Conservation (phyloP, 37 sponge, comb jelly and placozoan species). For the Oopsacas minuta region DNA sequence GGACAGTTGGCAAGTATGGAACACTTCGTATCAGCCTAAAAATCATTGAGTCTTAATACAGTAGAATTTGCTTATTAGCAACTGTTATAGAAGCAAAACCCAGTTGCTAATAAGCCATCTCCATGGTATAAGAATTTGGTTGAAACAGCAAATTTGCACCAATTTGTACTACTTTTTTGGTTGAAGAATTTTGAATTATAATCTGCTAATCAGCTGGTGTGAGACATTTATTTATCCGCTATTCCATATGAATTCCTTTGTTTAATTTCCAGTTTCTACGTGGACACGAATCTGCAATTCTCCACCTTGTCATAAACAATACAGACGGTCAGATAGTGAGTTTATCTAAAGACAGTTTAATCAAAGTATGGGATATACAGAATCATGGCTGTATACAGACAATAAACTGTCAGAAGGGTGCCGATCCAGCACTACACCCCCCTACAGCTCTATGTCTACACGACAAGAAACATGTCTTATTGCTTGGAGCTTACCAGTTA, state of each 20-base stretch:
- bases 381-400: conserved; percentile 81
- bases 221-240: too few species aligned
- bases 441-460: conserved; percentile 58
- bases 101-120: too few species aligned
- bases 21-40: too few species aligned
- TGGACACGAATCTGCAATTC: conserved; percentile 63
- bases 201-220: too few species aligned
- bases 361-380: conserved; percentile 60
- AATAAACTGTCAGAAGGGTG: conserved; percentile 29
- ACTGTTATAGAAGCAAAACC: too few species aligned
- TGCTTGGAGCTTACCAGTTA: conserved; percentile 57
- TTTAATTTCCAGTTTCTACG: conserved; percentile 35
- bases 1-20: too few species aligned
- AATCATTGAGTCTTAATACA: too few species aligned
- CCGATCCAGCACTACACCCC: conserved; percentile 30
- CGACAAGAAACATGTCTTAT: conserved; percentile 35
- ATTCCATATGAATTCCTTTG: not conserved
- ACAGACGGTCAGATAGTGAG: conserved; percentile 43
- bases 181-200: too few species aligned
- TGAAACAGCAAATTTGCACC: too few species aligned
- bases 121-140: too few species aligned
- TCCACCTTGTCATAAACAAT: conserved; percentile 52
- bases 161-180: too few species aligned
- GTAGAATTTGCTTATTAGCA: too few species aligned
- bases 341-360: conserved; percentile 72